Evolutionary conservation across 2,113 vertebrate species (phyloP), one percentile per base, ranked within the genome.

Genomic region (Cinclus cinclus): DNA sequence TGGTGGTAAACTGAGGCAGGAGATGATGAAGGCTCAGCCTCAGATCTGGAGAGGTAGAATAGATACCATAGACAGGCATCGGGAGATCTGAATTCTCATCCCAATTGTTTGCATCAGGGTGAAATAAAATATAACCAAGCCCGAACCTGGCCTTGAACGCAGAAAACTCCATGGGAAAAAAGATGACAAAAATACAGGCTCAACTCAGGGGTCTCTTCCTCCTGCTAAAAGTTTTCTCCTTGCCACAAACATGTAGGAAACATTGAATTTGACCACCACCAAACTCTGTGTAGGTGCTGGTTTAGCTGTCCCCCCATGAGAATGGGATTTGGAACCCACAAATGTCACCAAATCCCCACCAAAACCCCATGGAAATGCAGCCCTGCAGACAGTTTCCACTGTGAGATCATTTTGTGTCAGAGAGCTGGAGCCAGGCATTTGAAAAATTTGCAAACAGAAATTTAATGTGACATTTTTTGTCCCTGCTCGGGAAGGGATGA

Each of bases 381-480:
- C 73, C 62, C 73, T 50, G 75, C 58, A 89, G 70, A 56, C 35
- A 41, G 6, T 49, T 87, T 62, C 81, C 82, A 56, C 60, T 20
- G 28, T 14, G 56, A 87, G 62, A 49, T 94, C 62, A 14, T 82
- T 84, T 79, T 37, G 31, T 67, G 82, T 65, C 2, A 2, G 2
- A 46, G 82, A 64, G 41, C 63, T 35, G 33, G 27, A 80, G 73
- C 56, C 59, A 35, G 6, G 11, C 42, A 1, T 24, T 18, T 0
- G 23, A 74, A 73, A 84, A 60, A 80, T 78, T 59, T 95, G 86
- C 86, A 93, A 95, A 79, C 87, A 89, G 62, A 19, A 73, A 91
- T 84, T 3, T n/a, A 75, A 94, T 46, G 89, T 94, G 94, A 91
- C 87, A 33, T 91, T 94, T 92, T 75, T 60, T 60, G 77, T 91